Base-by-base conservation (phyloP, 2,113 vertebrate genomes). In the Cyprinus carpio region DNA sequence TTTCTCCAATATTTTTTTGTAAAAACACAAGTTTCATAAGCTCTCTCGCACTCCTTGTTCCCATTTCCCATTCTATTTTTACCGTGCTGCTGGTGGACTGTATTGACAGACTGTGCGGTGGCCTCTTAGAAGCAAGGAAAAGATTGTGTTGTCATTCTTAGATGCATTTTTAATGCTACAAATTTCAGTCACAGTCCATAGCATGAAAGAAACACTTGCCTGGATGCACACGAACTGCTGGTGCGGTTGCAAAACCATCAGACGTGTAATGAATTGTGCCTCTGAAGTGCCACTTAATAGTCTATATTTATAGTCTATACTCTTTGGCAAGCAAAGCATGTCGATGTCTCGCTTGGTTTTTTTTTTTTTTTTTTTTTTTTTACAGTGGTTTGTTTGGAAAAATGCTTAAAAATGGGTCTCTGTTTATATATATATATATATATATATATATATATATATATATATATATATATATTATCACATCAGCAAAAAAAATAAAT, bases 51-150 rank as follows among this genome's bases (percentile, higher is more conserved):
- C 83, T 77, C 71, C 15, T 46, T 74, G 49, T 80, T 46, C 80
- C 84, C 82, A 87, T 89, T 87, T 89, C 29, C 54, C 67, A 13
- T 10, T 85, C 86, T 89, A 90, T 90, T 90, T 92, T 89, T 91
- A 90, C 43, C n/a, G 0, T 75, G 46, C 43, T 20, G 16, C 43
- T 20, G 16, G 23, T 25, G 54, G 51, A 43, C 51, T 60, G 29
- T 82, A 65, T 76, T 84, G 34, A 64, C 75, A 84, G 71, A 64
- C 27, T 75, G 62, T 58, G 40, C 23, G 6, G 29, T 58, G 12
- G 25, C 84, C 43, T 56, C 49, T 72, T 23, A 49, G n/a, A 76
- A 83, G 64, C 43, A 51, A 16, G 40, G 43, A 46, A 83, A 71
- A 86, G 78, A 85, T 75, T 58, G 83, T 60, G 80, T 82, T 87